Percentiles rank a stretch among this genome's conserved stretches.
Evolutionary conservation across 2,797 vertebrate genomes (phyloP).

Genomic region (Prionace glauca): DNA sequence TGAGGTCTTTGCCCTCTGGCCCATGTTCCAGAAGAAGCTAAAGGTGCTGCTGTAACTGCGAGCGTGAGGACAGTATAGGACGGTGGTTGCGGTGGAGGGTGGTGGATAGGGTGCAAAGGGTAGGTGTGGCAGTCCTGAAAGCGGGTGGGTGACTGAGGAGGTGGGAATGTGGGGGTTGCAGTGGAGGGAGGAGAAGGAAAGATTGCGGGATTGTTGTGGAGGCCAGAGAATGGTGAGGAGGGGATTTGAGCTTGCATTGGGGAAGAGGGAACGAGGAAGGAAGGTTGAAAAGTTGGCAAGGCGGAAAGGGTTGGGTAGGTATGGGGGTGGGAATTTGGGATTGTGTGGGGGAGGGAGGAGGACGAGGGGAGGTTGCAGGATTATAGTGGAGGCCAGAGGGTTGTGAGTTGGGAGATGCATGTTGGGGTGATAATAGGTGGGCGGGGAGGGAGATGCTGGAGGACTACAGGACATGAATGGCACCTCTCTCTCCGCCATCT

Average conservation of each 20-base stretch:
- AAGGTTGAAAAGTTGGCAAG: no score
- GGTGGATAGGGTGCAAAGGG: no score
- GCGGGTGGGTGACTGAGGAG: background rate
- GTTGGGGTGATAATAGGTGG: background rate
- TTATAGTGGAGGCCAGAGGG: background rate
- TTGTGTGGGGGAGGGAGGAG: background rate
- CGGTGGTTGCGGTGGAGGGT: no score
- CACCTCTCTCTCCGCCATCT: background rate
- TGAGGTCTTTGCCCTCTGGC: constrained; percentile 92
- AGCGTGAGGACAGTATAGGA: no score
- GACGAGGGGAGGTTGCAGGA: background rate
- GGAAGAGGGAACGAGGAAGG: background rate
- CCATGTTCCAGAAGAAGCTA: constrained; percentile 81
- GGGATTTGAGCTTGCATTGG: background rate
- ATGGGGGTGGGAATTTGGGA: background rate
- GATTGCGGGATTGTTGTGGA: no score
- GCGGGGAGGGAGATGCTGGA: background rate
- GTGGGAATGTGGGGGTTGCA: background rate
- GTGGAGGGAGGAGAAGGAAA: no score
- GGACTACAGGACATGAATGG: no score
- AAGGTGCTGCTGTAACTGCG: constrained; percentile 46
- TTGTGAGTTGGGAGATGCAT: background rate
- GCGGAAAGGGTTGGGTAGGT: background rate
- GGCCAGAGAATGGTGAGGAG: background rate
- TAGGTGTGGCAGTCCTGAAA: no score